Percentiles rank a stretch among this genome's conserved stretches.
These are phyloP conservation scores for Philereme vetulata DNA, from an alignment of 2,888 invertebrate species.

Conservation along the genomic window DNA sequence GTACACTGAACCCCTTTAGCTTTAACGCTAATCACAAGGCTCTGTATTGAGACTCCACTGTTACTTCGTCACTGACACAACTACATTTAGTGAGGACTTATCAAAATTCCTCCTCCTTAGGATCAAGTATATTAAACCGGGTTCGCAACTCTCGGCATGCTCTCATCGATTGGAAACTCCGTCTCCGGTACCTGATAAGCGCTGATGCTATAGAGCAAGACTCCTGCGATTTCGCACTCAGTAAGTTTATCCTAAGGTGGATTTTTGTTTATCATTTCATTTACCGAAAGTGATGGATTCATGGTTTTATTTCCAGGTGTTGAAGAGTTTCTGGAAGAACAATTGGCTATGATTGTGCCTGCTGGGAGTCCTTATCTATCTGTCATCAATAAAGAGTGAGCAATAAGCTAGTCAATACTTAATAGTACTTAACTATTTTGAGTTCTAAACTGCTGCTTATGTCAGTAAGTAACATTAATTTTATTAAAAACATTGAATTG, in stretches of 20 bases:
- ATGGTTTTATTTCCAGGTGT: conserved; percentile 70
- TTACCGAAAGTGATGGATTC: neutral
- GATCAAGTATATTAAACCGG: conserved; percentile 67
- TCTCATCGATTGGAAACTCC: conserved; percentile 92
- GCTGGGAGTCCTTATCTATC: conserved; percentile 90
- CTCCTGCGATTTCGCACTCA: conserved; percentile 89
- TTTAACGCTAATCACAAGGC: no score
- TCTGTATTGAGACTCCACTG: no score
- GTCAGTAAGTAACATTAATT: no score
- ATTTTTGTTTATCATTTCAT: neutral
- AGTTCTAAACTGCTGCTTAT: no score
- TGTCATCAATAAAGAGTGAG: conserved; percentile 91
- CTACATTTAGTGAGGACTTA: no score
- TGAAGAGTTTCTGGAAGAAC: conserved; percentile 91
- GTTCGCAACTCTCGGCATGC: conserved; percentile 88
- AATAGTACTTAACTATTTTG: no score
- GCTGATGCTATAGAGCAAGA: conserved; percentile 86
- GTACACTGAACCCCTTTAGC: no score
- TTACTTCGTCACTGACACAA: no score
- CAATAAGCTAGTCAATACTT: neutral
- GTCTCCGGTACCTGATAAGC: conserved; percentile 89
- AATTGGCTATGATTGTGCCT: conserved; percentile 90
- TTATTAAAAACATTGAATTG: no score
- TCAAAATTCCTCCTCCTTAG: neutral
- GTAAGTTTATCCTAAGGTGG: conserved; percentile 56